Conservation (phyloP, 1,140 invertebrate genomes). For the Zaprionus ghesquierei region DNA sequence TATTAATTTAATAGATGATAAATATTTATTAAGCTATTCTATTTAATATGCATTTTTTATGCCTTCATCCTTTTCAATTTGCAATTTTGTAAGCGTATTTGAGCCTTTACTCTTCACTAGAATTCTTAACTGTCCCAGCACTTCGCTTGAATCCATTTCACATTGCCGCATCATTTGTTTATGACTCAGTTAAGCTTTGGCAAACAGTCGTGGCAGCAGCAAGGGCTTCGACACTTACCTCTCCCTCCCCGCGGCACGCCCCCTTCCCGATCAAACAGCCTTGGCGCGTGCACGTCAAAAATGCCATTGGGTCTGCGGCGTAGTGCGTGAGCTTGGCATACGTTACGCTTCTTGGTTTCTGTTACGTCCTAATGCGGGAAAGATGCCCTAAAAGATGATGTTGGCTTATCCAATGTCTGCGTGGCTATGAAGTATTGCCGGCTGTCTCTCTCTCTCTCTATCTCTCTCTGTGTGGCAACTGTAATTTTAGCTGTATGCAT, state of each 20-base stretch:
- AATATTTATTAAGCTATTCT: no score
- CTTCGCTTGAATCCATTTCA: constrained; percentile 2
- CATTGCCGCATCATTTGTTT: constrained; percentile 29
- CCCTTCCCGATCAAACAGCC: constrained; percentile 13
- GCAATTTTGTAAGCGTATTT: constrained; percentile 13
- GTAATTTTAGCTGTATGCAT: constrained; percentile 61
- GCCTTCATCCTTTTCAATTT: background rate
- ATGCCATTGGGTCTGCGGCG: constrained; percentile 62
- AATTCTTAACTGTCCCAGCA: background rate
- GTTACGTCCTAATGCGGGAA: constrained; percentile 34
- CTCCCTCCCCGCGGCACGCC: background rate
- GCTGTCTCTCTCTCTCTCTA: constrained; percentile 1
- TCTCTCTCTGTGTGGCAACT: constrained; percentile 34
- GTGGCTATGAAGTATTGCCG: constrained; percentile 7
- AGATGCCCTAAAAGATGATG: constrained; percentile 21
- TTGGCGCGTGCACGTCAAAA: constrained; percentile 65
- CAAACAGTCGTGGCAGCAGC: background rate
- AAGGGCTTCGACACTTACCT: background rate
- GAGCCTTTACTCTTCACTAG: background rate
- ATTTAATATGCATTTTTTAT: no score
- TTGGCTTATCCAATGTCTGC: constrained; percentile 21
- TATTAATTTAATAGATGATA: no score
- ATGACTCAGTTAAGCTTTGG: constrained; percentile 21
- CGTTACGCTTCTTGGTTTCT: constrained; percentile 69
- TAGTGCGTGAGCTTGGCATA: constrained; percentile 53